Conservation (phyloP, 1,140 invertebrate species). For the Fopius arisanus region DNA sequence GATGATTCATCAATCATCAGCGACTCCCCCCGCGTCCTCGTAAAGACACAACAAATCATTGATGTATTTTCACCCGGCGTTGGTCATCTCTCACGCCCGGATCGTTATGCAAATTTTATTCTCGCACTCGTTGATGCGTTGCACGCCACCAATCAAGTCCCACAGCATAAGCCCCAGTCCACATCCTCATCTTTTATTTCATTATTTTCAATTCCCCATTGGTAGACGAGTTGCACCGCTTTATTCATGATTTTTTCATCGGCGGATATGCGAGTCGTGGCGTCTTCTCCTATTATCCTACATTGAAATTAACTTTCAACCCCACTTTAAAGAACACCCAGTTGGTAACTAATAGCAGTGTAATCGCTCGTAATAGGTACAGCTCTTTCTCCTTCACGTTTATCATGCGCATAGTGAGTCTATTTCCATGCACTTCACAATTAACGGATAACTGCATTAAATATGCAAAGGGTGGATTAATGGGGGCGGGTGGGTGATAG, state of each 20-base stretch:
- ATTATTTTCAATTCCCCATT: background rate
- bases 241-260: slow-evolving; percentile 10
- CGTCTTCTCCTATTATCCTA: slow-evolving; percentile 33
- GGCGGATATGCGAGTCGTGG: slow-evolving; percentile 3
- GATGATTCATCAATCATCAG: slow-evolving; percentile 5
- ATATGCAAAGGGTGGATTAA: background rate
- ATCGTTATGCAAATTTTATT: slow-evolving; percentile 18
- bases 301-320: background rate
- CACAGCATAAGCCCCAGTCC: background rate
- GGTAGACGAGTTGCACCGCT: background rate
- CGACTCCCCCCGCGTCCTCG: background rate
- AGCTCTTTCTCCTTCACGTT: background rate
- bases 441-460: slow-evolving; percentile 15
- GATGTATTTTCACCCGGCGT: background rate
- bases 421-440: slow-evolving; percentile 5
- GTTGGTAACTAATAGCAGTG: slow-evolving; percentile 58
- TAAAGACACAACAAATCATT: slow-evolving; percentile 8
- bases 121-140: background rate
- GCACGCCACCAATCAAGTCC: background rate
- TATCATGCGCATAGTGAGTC: slow-evolving; percentile 3
- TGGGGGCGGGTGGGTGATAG: too few species aligned
- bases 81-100: slow-evolving; percentile 1
- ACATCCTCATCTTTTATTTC: slow-evolving; percentile 6
- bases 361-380: slow-evolving; percentile 56
- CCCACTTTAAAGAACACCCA: slow-evolving; percentile 43